Percentiles rank a stretch among this genome's conserved stretches.
Evolutionary conservation across 2,888 invertebrate species (phyloP).

Genomic region (Apotomis capreana): DNA sequence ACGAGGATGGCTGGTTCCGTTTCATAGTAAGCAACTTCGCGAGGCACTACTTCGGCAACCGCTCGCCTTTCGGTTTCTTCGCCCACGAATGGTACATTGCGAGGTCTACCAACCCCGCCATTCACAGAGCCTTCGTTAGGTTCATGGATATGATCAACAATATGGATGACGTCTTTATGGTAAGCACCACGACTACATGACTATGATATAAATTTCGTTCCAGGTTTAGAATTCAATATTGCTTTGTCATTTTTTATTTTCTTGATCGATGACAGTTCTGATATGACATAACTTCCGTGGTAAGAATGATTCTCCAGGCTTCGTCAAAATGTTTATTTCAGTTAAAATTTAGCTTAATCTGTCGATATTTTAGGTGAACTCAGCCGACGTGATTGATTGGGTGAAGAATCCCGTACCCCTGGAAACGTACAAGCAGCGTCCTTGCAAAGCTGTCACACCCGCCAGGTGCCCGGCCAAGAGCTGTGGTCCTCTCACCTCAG

Average conservation of each 20-base stretch:
- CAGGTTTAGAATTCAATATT: too few species aligned
- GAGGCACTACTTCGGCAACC: constrained; percentile 84
- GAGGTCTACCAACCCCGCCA: constrained; percentile 58
- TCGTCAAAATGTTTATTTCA: too few species aligned
- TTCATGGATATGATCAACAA: constrained; percentile 82
- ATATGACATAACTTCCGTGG: too few species aligned
- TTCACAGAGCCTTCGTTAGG: constrained; percentile 76
- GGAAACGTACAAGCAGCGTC: constrained; percentile 53
- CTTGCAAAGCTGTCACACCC: constrained; percentile 46
- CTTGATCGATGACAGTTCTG: too few species aligned
- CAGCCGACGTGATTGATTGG: constrained; percentile 79
- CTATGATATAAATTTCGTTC: too few species aligned
- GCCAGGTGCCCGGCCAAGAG: constrained; percentile 45
- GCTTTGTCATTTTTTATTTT: too few species aligned
- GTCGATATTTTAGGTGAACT: constrained; percentile 61
- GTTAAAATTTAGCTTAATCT: too few species aligned
- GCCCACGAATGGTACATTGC: constrained; percentile 86
- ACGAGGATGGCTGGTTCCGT: constrained; percentile 76
- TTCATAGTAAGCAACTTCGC: constrained; percentile 86
- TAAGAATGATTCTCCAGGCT: too few species aligned
- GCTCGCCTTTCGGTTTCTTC: constrained; percentile 87
- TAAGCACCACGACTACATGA: constrained; percentile 51
- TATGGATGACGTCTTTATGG: constrained; percentile 84
- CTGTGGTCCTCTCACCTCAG: constrained; percentile 53
- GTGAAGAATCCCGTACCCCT: constrained; percentile 75